Evolutionary conservation across 2,797 vertebrate species (phyloP), one percentile per base, ranked within the genome.

Genomic region (Streptopelia turtur): DNA sequence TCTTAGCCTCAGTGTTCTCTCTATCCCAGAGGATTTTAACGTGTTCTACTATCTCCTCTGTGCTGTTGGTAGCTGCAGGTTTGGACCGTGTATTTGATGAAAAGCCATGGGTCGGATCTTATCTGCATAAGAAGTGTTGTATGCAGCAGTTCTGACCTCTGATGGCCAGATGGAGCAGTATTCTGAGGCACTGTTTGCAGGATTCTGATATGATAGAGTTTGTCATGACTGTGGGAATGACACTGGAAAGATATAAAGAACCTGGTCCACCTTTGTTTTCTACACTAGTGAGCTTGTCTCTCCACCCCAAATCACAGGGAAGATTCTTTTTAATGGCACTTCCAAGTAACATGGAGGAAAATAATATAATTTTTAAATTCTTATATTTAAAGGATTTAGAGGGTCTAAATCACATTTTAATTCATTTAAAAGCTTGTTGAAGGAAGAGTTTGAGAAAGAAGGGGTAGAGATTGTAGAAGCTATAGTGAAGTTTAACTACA

Each of bases 121-220:
- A 35, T 1, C 37, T 41, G n/a, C 1, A 0, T 47, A 24, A 31
- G 22, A 79, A 35, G 49, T 1, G 1, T 12, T 75, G 5, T 45
- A 6, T 53, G 90, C 75, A 94, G 12, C 91, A 94, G 97, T 94
- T 82, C 94, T 97, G 97, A 98, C 98, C 98, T 98, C 99, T 98
- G 89, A 98, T 97, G 99, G 98, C 52, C 52, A 61, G 64, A 9
- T 22, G 21, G 33, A 86, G 75, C n/a, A 74, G 13, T 64, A 33
- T 64, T 78, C 56, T 35, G 30, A 77, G 45, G 47, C 43, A 31
- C 17, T 63, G 53, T 30, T 24, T 43, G 60, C 21, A 30, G 37
- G 39, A 30, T 8, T 70, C 16, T 12, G 30, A 1, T 31, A 6
- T 16, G 16, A 27, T 41, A 10, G 47, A 52, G 39, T 49, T 83